Evolutionary conservation across 2,797 vertebrate genomes (phyloP), one percentile per base, ranked within the genome.

Genomic region (Liasis olivaceus): DNA sequence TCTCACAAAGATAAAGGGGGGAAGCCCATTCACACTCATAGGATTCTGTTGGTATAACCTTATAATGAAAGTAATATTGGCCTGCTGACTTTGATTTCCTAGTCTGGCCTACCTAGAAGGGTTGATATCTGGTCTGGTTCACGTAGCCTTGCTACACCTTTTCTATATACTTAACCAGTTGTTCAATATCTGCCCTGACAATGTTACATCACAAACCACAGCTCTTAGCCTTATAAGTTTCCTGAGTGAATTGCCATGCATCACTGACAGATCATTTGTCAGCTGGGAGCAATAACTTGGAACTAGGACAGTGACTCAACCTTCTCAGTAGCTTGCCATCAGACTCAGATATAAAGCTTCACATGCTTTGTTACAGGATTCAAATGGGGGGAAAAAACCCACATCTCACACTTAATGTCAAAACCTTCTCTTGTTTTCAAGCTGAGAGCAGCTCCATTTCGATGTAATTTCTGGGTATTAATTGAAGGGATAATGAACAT

Each of bases 401-500:
- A 90, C 94, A 94, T 96, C 93, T 96, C 95, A 95, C 90, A 93
- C 92, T 77, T 64, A 94, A 90, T 94, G 95, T 63, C 93, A 92
- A 95, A 89, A 66, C 56, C 91, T 0, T 56, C 42, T 77, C 62
- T 77, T 87, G 90, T 92, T 94, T 94, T 89, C 89, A 86, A 94
- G 69, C 72, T 95, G 89, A 92, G 94, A 96, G 93, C 91, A 94
- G 94, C 96, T 97, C 96, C 94, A 95, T 96, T 97, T 95, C 94
- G 96, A 94, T 95, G 96, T 97, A 95, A 96, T 98, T 97, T 96
- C 96, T 96, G 95, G 96, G 94, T 96, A 95, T 95, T 97, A 96
- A 96, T 95, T 97, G 96, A 97, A 93, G 89, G 95, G 94, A 95
- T 96, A 96, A 96, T 96, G 94, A 96, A 95, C 95, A 95, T 95